A percentile compares a stretch with the other conserved stretches of the same genome.
Evolutionary conservation across 2,888 invertebrate genomes (phyloP).

Genomic region (Phymatocera aterrima): DNA sequence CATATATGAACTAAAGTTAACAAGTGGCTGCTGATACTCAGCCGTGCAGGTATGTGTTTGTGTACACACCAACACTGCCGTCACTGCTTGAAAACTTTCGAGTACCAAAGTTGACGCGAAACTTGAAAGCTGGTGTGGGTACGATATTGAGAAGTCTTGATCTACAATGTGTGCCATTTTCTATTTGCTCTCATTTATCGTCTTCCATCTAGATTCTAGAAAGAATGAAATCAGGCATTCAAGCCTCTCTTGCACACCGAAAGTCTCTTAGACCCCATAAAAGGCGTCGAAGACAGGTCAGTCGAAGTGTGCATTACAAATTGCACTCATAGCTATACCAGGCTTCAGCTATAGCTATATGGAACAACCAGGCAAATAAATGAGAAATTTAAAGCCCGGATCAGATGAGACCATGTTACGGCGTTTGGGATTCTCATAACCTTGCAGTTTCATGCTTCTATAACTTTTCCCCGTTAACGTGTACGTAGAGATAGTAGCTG

Average conservation of each 20-base stretch:
- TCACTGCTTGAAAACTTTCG: conserved; percentile 5
- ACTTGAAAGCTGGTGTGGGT: conserved; percentile 14
- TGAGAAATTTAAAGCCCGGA: conserved; percentile 21
- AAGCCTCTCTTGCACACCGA: conserved; percentile 13
- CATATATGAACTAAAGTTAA: not conserved
- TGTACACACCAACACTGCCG: not conserved
- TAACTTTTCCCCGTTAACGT: not conserved
- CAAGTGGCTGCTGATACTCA: not conserved
- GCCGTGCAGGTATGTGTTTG: not conserved
- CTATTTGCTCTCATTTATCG: too few relatives aligned
- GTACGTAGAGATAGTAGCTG: not conserved
- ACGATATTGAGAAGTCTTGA: conserved; percentile 23
- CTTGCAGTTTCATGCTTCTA: not conserved
- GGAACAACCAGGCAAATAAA: not conserved
- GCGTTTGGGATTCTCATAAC: not conserved
- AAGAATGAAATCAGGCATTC: not conserved
- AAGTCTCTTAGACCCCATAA: conserved; percentile 13
- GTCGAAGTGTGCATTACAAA: conserved; percentile 7
- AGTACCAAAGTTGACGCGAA: not conserved
- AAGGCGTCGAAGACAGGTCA: conserved; percentile 1
- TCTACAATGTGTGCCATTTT: conserved; percentile 9
- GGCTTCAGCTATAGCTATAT: not conserved
- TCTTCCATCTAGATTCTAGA: too few relatives aligned
- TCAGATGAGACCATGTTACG: not conserved
- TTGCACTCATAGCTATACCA: not conserved